Evolutionary conservation across 2,797 vertebrate species (phyloP), one percentile per base, ranked within the genome.

Genomic region (Champsocephalus esox): DNA sequence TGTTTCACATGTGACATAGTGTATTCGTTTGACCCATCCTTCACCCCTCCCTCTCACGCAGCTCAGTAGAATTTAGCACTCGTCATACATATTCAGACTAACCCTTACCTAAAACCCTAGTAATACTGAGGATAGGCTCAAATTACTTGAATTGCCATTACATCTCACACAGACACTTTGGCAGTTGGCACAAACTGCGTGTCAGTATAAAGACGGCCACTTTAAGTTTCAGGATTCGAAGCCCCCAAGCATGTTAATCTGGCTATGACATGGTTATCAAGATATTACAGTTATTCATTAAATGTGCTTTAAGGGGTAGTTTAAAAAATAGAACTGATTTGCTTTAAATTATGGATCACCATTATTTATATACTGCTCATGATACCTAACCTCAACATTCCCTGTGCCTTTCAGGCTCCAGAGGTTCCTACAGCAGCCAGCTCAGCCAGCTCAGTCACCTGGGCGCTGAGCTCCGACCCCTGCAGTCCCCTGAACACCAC

Each of bases 401-500:
- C 2, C 2, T 68, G 2, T 73, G 19, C 54, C 34, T 38, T 67
- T n/a, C 95, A 95, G 98, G 97, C 85, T 99, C 98, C 91, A 96
- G 98, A 81, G 96, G 96, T 66, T 99, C 98, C 3, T 99, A 98
- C 89, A 99, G 97, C 93, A 98, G 97, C 92, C 98, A 99, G 92
- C 97, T 97, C 92, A 97, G 97, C 92, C 98, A 99, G 92, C 97
- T 97, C 92, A 97, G 97, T 90, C 98, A 99, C 93, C 92, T 99
- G 91, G 97, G 97, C 85, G 95, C 97, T 0, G 98, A 99, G 80
- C 92, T 99, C 60, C 96, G 98, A 84, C 96, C 97, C 19, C 95
- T 99, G 79, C 98, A 99, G 93, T 99, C 98, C 70, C 98, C 98
- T 3, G 98, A 99, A 70, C 98, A 99, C 92, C 98, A 99, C 83